Evolutionary conservation across 2,113 vertebrate genomes (phyloP).

Genomic region (Pica pica): DNA sequence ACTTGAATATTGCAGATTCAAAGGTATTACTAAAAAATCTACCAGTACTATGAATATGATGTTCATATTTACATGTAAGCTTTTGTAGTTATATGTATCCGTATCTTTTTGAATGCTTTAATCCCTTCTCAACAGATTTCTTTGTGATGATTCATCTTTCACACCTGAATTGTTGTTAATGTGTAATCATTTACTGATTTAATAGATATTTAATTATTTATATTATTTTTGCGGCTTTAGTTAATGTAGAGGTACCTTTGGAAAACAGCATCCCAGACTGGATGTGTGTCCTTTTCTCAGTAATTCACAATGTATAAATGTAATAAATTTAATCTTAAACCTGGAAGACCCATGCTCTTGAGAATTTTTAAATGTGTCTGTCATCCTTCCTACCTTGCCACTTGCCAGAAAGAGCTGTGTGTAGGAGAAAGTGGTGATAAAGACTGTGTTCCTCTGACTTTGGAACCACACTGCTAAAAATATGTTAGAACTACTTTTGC

Average conservation of each 20-base stretch:
- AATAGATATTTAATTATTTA: background rate
- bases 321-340: background rate
- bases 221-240: background rate
- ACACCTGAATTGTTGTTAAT: background rate
- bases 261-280: background rate
- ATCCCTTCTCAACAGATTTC: accelerated
- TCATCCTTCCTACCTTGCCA: background rate
- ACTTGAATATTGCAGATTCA: background rate
- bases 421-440: background rate
- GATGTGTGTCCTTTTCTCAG: background rate
- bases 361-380: background rate
- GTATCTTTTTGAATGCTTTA: background rate
- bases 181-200: background rate
- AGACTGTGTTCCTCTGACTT: background rate
- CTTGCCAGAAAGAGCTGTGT: background rate
- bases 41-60: background rate
- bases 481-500: background rate
- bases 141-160: background rate
- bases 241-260: background rate
- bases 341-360: background rate
- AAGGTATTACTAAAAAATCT: background rate
- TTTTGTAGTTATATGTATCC: background rate
- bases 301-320: background rate
- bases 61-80: background rate
- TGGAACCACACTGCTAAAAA: background rate